These are phyloP conservation scores for Papilio polytes DNA, from an alignment of 1,140 invertebrate species.

Conservation along the genomic window DNA sequence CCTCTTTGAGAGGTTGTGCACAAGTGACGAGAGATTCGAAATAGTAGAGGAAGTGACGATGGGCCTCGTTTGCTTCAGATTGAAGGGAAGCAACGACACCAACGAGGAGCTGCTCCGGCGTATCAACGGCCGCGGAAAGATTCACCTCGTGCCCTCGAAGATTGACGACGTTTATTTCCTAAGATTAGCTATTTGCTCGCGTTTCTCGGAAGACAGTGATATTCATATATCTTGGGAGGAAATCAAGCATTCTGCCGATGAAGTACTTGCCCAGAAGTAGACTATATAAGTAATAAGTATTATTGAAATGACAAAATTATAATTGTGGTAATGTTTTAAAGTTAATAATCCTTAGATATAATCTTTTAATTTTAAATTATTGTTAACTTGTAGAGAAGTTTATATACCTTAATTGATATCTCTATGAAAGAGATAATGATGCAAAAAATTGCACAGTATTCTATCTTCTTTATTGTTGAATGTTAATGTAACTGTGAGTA, in stretches of 20 bases:
- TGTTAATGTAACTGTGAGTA: background rate
- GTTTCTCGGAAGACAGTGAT: conserved; percentile 92
- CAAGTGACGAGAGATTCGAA: conserved; percentile 92
- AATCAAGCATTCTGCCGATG: conserved; percentile 89
- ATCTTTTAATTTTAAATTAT: background rate
- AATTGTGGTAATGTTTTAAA: background rate
- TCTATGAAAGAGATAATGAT: no score
- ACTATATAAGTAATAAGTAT: conserved; percentile 7
- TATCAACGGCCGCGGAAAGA: conserved; percentile 96
- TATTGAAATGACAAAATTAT: background rate
- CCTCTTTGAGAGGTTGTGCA: conserved; percentile 90
- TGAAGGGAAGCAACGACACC: conserved; percentile 93
- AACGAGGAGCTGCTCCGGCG: conserved; percentile 93
- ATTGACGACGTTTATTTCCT: conserved; percentile 94
- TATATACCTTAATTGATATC: background rate
- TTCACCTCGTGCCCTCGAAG: conserved; percentile 97
- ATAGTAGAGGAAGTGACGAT: conserved; percentile 93
- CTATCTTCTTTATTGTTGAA: background rate
- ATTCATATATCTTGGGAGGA: conserved; percentile 95
- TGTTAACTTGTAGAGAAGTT: background rate
- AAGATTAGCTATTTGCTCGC: conserved; percentile 95
- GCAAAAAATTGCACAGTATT: background rate
- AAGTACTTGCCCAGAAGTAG: conserved; percentile 82
- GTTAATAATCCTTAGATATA: conserved; percentile 27
- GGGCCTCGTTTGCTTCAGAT: conserved; percentile 96